Base-by-base conservation (phyloP, 1,140 invertebrate genomes). In the Choristoneura fumiferana region DNA sequence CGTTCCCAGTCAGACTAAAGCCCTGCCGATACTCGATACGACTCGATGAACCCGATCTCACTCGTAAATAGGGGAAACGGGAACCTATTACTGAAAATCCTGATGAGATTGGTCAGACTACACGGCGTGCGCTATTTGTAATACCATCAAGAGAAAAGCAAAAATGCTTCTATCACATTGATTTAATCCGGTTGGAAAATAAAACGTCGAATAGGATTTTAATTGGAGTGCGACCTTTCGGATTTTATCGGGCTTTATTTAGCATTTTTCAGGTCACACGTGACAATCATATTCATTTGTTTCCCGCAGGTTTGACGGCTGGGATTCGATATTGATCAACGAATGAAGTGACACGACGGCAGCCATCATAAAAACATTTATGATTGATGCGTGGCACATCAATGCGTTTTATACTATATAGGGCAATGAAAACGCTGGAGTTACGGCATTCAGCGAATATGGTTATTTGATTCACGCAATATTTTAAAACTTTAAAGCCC, bases 41-140 rank as follows among this genome's bases (percentile, higher is more conserved):
- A 69, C 67, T 83, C 75, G 67, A 68, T 78, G 78, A 74, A 80
- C 71, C 73, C 72, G 73, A 82, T 78, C 70, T 76, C 76, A 60
- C 69, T 72, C 71, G 72, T 71, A 71, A 78, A 76, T 73, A 74
- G 67, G 66, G 67, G 63, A 59, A 69, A 66, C 60, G 66, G 73
- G 59, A 34, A 45, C 36, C 58, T 78, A 81, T 76, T 73, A 22
- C 10, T n/a, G 22, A 29, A 49, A 13, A 49, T 49, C n/a, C 43
- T 4, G 43, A 8, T n/a, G 18, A 49, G 18, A 49, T 49, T 49
- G 43, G 18, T n/a, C 29, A 8, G 10, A 45, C 9, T 49, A 49
- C 22, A 43, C 17, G 18, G 8, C 17, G 40, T 18, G n/a, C 18
- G 10, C 3, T 3, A 45, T n/a, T 45, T 40, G 39, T 40, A 17